Base-by-base conservation (phyloP, 2,888 invertebrate genomes). In the Drosophila subsilvestris region DNA sequence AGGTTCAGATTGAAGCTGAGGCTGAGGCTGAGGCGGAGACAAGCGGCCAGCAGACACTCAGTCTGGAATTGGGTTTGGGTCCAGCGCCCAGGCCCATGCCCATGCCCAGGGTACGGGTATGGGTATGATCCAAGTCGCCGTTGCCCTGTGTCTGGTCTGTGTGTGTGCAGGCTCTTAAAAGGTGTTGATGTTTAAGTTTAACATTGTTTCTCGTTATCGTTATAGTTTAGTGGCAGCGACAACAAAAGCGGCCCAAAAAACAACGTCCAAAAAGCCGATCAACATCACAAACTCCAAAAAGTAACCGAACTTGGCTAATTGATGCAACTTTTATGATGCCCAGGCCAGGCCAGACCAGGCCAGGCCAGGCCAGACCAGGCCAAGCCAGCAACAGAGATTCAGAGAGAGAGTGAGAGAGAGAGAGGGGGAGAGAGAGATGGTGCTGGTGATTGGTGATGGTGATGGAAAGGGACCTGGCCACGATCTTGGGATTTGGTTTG, bases 161-260 rank as follows among this genome's bases (percentile, higher is more conserved):
- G 47, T 59, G 69, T 70, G 74, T 73, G 74, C 78, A 81, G 80
- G 82, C 82, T 86, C 85, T 88, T 89, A 89, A 89, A 90, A 90
- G 90, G 90, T 90, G 90, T 90, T 88, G 90, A 90, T 90, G 90
- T 90, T 90, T 90, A 90, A 89, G 90, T 90, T 90, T 86, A 89
- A 90, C 88, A 89, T 85, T 88, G 89, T 89, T 88, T 89, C 80
- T 82, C 79, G 83, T 90, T 90, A 90, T 90, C 90, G 89, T 83
- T 88, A 88, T 88, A 88, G 88, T 88, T 88, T 88, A 89, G 88
- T 88, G 87, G 84, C 86, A 84, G 84, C 81, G 81, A 83, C 84
- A 83, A 86, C 78, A 78, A 85, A 82, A 68, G 79, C 78, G 70
- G 69, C 55, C 74, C 78, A 60, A 44, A 44, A 51, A 51, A 51